Conservation (phyloP, 2,888 invertebrate species). For the Athalia cordata region DNA sequence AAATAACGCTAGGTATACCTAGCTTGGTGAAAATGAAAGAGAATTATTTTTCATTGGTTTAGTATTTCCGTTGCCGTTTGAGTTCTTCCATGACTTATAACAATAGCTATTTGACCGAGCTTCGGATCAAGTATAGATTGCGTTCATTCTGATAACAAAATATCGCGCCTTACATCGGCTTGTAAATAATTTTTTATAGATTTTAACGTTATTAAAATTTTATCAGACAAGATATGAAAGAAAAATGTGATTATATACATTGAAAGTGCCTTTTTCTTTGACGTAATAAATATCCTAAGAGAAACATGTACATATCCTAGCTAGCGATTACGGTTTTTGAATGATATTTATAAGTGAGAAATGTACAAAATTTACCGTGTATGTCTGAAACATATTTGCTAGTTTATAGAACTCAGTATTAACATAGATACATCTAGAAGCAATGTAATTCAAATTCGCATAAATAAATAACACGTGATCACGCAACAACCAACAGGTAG, state of each 20-base stretch:
- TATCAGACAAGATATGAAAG: conserved; percentile 10
- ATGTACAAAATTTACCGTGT: conserved; percentile 37
- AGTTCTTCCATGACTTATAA: conserved; percentile 36
- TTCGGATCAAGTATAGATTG: not conserved
- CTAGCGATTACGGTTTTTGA: conserved; percentile 50
- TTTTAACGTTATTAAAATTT: conserved; percentile 21
- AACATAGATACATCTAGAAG: conserved; percentile 38
- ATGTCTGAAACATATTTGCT: conserved; percentile 34
- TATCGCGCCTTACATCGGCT: not conserved
- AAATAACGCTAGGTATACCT: not conserved
- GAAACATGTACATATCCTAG: conserved; percentile 52
- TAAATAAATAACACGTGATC: conserved; percentile 7
- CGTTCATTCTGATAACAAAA: not conserved
- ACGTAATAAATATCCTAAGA: conserved; percentile 50
- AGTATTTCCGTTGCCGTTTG: not conserved
- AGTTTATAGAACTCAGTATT: conserved; percentile 40
- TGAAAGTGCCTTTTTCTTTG: conserved; percentile 53
- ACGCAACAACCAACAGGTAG: conserved; percentile 8
- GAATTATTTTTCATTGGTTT: not conserved
- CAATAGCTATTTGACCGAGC: not conserved
- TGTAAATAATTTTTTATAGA: conserved; percentile 3
- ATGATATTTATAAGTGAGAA: conserved; percentile 50
- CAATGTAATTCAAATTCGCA: conserved; percentile 15
- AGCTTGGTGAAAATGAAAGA: no score
- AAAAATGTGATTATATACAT: conserved; percentile 39